Evolutionary conservation across 2,797 vertebrate genomes (phyloP), one percentile per base, ranked within the genome.

Genomic region (Prionace glauca): DNA sequence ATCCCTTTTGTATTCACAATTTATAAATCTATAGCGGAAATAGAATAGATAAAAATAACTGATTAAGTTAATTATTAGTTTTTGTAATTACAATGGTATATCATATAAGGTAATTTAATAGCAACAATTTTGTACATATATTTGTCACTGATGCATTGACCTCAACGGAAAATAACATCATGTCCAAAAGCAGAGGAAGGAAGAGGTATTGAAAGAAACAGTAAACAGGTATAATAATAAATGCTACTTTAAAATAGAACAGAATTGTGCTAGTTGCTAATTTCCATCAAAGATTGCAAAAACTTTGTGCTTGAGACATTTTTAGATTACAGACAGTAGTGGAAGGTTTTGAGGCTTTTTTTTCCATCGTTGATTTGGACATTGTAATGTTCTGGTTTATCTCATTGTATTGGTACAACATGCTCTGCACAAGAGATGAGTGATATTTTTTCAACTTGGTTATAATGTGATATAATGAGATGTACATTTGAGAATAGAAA

Each of bases 161-260:
- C 93, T 95, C 93, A 95, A 95, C 77, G 93, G 93, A 95, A 95
- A 95, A 29, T 74, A 56, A 56, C 36, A 45, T 20, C 91, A 16
- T 77, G 93, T 95, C 71, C 32, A 29, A 77, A 74, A 50, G 12
- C 18, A 41, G 50, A 95, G 93, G 93, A 95, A 95, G 71, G 71
- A 95, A 95, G 93, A 95, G 93, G 71, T 95, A 74, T 77, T 95
- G 41, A 74, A 74, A 56, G 93, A 74, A 94, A 94, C 11, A 32
- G 29, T 29, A 11, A 24, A 56, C 56, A 26, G 50, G 9, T 94
- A 41, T 77, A 95, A 56, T 1, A 95, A 56, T 95, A 74, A 95
- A 56, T 56, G 41, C 29, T 77, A 32, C 32, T 95, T 95, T 95
- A 77, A 95, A 95, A 77, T 95, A 95, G 93, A 77, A 50, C 29